Base-by-base conservation (phyloP, 2,888 invertebrate species). In the Papilio protenor region DNA sequence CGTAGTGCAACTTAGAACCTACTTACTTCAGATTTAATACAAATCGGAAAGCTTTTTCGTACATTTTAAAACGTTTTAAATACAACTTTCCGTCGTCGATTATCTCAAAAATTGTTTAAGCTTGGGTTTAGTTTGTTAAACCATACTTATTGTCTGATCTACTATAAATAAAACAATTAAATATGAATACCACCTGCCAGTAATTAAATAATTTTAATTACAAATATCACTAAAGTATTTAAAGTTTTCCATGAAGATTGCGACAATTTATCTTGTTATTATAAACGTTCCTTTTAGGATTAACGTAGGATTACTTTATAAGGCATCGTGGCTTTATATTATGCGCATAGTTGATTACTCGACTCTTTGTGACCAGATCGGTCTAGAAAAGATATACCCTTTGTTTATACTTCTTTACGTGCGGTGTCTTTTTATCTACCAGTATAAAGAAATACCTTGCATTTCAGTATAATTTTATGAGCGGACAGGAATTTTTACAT, bases 241-340 rank as follows among this genome's bases (percentile, higher is more conserved):
- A 14, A 16, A 61, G 33, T 64, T 49, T 57, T 66, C 61, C 45
- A 66, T 73, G 16, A 55, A 57, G 64, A 75, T 55, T 55, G 21
- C 52, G 33, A 49, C 45, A 57, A 33, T 70, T 49, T 55, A 72
- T 55, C 12, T 49, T 72, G 72, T 55, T 72, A 52, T 72, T 72
- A 55, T 72, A 69, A 45, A 69, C 66, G 45, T 69, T 69, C 66
- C 66, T 69, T 69, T 45, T 69, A 69, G 66, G 66, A 69, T 69
- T 45, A 69, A 69, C 45, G 66, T 33, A n/a, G 45, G 45, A 45
- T 69, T 69, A 69, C 66, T 69, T 69, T 69, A 69, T 69, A 69
- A 45, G 66, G 66, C 66, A 69, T 21, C n/a, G 45, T 69, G 66
- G 45, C 21, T 45, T 45, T 69, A 45, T 21, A 45, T 69, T 69